Percentiles rank a stretch among this genome's conserved stretches.
These are phyloP conservation scores for Popillia japonica DNA, from an alignment of 1,140 invertebrate species.

Conservation along the genomic window DNA sequence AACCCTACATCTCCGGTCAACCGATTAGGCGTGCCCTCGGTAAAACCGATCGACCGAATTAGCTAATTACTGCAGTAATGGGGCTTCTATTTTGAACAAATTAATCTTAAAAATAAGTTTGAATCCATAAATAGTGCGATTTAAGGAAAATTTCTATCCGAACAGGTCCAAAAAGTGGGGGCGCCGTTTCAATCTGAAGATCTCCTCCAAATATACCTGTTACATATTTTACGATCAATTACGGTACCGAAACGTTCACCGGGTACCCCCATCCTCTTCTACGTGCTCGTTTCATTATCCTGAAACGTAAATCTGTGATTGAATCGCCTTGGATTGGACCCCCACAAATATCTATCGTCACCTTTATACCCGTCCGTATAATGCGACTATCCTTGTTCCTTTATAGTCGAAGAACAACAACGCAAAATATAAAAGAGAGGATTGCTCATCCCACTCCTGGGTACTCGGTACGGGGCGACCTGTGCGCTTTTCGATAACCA, in stretches of 20 bases:
- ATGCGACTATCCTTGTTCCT: not conserved
- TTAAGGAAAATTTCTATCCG: no score
- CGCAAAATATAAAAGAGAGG: not conserved
- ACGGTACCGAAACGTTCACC: not conserved
- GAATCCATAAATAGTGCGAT: no score
- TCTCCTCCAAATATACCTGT: conserved; percentile 20
- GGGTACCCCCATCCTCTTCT: not conserved
- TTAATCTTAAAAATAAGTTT: no score
- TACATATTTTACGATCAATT: conserved; percentile 9
- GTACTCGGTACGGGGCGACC: not conserved
- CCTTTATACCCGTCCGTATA: not conserved
- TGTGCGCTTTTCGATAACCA: not conserved
- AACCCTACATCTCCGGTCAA: no score
- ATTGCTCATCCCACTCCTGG: not conserved
- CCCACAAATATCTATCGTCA: conserved; percentile 12
- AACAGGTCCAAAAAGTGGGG: no score
- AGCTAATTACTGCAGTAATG: no score
- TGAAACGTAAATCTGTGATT: not conserved
- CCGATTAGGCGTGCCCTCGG: no score
- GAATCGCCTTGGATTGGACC: not conserved
- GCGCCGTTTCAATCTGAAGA: not conserved
- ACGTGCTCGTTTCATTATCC: not conserved
- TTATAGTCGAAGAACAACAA: no score
- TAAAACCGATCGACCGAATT: no score
- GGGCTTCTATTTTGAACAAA: no score